Conservation (phyloP, 1,140 invertebrate species). For the Lucilia cuprina region DNA sequence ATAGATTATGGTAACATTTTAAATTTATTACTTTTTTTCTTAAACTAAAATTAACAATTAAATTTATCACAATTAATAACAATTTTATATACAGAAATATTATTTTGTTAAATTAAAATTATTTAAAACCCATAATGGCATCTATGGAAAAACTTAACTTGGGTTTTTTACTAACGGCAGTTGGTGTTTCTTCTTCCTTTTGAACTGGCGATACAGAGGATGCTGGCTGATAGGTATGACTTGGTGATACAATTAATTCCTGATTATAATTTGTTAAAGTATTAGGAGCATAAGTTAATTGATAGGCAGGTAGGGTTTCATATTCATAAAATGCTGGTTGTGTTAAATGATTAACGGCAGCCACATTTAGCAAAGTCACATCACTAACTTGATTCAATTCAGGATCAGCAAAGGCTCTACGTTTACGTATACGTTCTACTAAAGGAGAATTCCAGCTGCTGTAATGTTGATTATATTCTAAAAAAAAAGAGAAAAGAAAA, state of each 20-base stretch:
- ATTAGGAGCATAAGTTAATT: background rate
- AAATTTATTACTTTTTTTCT: background rate
- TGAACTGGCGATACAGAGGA: background rate
- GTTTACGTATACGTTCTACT: conserved; percentile 65
- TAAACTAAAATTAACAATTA: background rate
- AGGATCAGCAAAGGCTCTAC: conserved; percentile 67
- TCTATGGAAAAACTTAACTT: conserved; percentile 69
- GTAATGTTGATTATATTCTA: conserved; percentile 59
- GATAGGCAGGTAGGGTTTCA: background rate
- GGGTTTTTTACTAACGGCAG: conserved; percentile 51
- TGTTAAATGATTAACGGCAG: conserved; percentile 41
- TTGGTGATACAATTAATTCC: background rate
- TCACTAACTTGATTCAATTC: conserved; percentile 63
- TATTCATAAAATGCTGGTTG: conserved; percentile 2
- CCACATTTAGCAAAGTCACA: conserved; percentile 40
- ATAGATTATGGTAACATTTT: background rate
- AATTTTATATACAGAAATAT: background rate
- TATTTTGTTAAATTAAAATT: background rate
- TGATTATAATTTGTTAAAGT: background rate
- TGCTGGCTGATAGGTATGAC: background rate
- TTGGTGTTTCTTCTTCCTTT: background rate
- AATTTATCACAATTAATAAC: conserved; percentile 9
- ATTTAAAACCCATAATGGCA: conserved; percentile 65
- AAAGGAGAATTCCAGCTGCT: conserved; percentile 57
- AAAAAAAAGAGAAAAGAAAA: conserved; percentile 34